Evolutionary conservation across 1,140 invertebrate species (phyloP), one percentile per base, ranked within the genome.

Genomic region (Drosophila carrolli): DNA sequence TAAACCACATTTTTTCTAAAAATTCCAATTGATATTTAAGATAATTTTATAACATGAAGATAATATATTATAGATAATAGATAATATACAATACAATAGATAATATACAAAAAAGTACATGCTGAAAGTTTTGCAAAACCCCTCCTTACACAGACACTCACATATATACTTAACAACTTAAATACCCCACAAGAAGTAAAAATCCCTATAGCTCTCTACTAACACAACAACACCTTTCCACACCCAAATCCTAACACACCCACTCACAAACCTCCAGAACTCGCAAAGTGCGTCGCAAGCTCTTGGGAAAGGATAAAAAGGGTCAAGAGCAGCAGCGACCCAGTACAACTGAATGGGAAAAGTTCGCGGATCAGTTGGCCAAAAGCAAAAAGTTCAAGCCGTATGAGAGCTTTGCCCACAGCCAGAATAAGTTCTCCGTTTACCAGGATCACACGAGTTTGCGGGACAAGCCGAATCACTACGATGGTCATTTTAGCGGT

Each of bases 321-420:
- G 62, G 71, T n/a, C 47, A 76, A 9, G 81, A 84, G 6, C 58
- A 50, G 11, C 79, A 19, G 2, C 75, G 90, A 10, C 90, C 90
- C 13, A 76, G 53, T 43, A 91, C 90, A 32, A 91, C 90, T 14
- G 90, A 91, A 40, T 91, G 90, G 90, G 90, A 91, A 14, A 91
- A 83, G 37, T 81, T 89, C 57, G 90, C 90, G 7, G 90, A 91
- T 65, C 72, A 83, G 29, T 47, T 91, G 66, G 86, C 90, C 37
- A 78, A 84, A 19, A 82, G 61, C 55, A 77, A 78, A 13, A 90
- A 81, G 50, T 86, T 89, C 48, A 82, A 83, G 57, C 89, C 89
- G 0, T 84, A 91, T 29, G 89, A 91, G 44, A 90, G 73, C 13
- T 91, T 90, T 19, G 75, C 32, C 5, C 81, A 78, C 23, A 56